phyloP scores from a whole-genome alignment of 2,113 vertebrate genomes.

The Phoenicopterus ruber region DNA sequence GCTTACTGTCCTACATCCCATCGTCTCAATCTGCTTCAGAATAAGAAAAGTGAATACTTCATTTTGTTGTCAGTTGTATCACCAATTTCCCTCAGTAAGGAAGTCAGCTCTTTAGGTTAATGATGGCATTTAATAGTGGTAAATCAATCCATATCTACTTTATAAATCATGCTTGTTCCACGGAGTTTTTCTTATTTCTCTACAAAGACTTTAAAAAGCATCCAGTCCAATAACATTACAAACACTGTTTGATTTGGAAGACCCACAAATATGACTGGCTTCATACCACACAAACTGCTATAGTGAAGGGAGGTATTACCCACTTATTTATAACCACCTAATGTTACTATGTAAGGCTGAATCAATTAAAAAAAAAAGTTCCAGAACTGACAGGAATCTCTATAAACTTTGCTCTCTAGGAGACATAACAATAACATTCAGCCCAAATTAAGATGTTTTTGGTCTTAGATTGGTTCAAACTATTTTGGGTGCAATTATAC shows the following conservation, averaged over 20 bases:
- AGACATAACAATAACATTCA: constrained; percentile 18
- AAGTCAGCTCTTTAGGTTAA: not conserved
- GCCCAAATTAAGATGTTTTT: not conserved
- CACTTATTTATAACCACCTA: constrained; percentile 49
- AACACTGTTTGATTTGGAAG: constrained; percentile 61
- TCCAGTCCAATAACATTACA: constrained; percentile 11
- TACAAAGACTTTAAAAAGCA: not conserved
- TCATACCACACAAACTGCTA: constrained; percentile 36
- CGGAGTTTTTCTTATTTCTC: constrained; percentile 18
- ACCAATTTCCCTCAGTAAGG: not conserved
- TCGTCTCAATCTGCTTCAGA: not conserved
- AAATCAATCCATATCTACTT: not conserved
- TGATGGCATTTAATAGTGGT: not conserved
- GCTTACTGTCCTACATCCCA: not conserved
- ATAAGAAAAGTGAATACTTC: not conserved
- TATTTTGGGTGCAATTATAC: constrained; percentile 8
- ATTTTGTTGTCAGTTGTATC: not conserved
- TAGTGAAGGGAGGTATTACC: constrained; percentile 23
- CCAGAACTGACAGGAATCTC: constrained; percentile 20
- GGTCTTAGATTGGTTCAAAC: not conserved
- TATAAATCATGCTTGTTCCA: not conserved
- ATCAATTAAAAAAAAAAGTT: constrained; percentile 13
- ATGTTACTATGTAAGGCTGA: constrained; percentile 21
- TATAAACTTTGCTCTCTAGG: constrained; percentile 28
- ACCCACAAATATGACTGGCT: not conserved